A percentile compares a stretch with the other conserved stretches of the same genome.
These are phyloP conservation scores for Prunella fulvescens DNA, from an alignment of 2,113 vertebrate species.

Conservation along the genomic window DNA sequence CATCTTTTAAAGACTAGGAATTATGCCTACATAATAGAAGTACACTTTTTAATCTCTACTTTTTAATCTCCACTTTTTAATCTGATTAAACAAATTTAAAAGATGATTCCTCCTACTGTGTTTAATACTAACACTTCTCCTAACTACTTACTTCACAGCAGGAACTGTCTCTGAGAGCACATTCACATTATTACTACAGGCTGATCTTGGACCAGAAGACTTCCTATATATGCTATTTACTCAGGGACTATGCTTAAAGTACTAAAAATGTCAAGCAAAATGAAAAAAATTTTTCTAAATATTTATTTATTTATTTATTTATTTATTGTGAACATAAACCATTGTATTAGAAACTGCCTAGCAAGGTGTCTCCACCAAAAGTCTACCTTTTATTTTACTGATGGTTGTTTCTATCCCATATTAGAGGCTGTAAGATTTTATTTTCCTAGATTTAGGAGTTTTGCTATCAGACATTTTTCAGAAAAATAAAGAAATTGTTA, in stretches of 20 bases:
- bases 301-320: background rate
- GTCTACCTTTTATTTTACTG: background rate
- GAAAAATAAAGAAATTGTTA: background rate
- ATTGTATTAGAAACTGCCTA: background rate
- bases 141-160: slow-evolving; percentile 74
- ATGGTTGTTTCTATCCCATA: background rate
- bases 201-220: slow-evolving; percentile 59
- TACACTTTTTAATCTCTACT: slow-evolving; percentile 62
- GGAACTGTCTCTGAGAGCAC: slow-evolving; percentile 61
- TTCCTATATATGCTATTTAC: slow-evolving; percentile 4
- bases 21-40: slow-evolving; percentile 15
- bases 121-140: slow-evolving; percentile 64
- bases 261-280: slow-evolving; percentile 7
- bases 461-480: background rate
- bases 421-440: background rate
- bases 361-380: background rate
- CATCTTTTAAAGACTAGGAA: slow-evolving; percentile 47
- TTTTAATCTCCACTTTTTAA: slow-evolving; percentile 71
- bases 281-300: background rate
- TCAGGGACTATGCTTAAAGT: background rate
- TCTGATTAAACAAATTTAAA: slow-evolving; percentile 74
- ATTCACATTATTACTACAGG: slow-evolving; percentile 66
- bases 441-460: background rate
- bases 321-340: slow-evolving; percentile 25
- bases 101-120: slow-evolving; percentile 59